Conservation (phyloP, 2,888 invertebrate species). For the Platynereis dumerilii region DNA sequence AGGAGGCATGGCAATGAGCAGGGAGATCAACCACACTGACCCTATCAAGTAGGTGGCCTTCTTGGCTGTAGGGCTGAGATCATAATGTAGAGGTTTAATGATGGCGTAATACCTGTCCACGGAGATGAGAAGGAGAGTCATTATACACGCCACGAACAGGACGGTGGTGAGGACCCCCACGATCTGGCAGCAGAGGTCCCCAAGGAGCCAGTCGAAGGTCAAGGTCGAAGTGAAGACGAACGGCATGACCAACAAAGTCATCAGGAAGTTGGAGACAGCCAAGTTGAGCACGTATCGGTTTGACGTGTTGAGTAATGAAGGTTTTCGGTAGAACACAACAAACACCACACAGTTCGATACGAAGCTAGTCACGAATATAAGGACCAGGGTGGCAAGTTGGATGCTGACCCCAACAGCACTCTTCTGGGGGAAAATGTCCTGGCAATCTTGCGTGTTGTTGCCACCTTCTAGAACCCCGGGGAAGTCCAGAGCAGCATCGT, state of each 20-base stretch:
- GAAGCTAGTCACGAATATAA: slow-evolving; percentile 65
- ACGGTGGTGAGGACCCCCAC: slow-evolving; percentile 72
- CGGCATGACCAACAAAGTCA: slow-evolving; percentile 65
- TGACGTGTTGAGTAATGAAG: slow-evolving; percentile 78
- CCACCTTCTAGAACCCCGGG: too few species aligned
- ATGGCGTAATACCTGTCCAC: slow-evolving; percentile 74
- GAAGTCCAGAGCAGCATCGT: too few species aligned
- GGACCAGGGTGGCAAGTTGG: slow-evolving; percentile 16
- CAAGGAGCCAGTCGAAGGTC: slow-evolving; percentile 53
- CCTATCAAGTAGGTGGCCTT: slow-evolving; percentile 64
- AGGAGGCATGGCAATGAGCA: slow-evolving; percentile 62
- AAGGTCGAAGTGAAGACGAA: slow-evolving; percentile 58
- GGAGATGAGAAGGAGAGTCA: slow-evolving; percentile 72
- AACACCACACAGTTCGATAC: slow-evolving; percentile 77
- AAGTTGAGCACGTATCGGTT: slow-evolving; percentile 73
- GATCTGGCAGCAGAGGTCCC: slow-evolving; percentile 64
- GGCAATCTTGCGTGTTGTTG: too few species aligned
- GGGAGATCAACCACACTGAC: slow-evolving; percentile 62
- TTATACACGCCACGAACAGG: slow-evolving; percentile 69
- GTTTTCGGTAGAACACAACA: slow-evolving; percentile 76
- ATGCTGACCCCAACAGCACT: slow-evolving; percentile 14
- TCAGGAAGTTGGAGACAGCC: slow-evolving; percentile 65
- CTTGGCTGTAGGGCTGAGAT: slow-evolving; percentile 66
- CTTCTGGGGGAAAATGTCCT: not conserved
- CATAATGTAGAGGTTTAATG: slow-evolving; percentile 72